These are phyloP conservation scores for Bovichtus diacanthus DNA, from an alignment of 2,797 vertebrate species.

Conservation along the genomic window DNA sequence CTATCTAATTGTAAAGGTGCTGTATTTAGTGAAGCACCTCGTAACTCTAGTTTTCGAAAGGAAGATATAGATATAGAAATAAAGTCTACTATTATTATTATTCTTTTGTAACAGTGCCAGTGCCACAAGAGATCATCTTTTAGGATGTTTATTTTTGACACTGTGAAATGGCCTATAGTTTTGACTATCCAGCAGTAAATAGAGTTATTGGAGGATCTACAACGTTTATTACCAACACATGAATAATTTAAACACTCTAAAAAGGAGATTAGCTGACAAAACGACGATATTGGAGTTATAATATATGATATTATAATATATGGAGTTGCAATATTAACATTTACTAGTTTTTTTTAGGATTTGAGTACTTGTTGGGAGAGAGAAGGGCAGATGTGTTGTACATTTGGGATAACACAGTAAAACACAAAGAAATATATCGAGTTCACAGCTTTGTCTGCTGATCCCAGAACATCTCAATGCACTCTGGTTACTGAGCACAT, in stretches of 20 bases:
- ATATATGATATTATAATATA: not conserved
- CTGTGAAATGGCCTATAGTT: not conserved
- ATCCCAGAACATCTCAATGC: not conserved
- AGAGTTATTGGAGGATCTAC: not conserved
- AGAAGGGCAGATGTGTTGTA: not conserved
- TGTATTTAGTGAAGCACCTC: too few species aligned
- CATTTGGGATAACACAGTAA: not conserved
- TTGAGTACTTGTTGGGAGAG: not conserved
- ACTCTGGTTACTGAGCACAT: not conserved
- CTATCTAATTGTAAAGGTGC: too few species aligned
- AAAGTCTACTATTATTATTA: too few species aligned
- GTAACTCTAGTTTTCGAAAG: too few species aligned
- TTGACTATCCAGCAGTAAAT: not conserved
- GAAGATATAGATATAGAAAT: too few species aligned
- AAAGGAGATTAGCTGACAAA: not conserved
- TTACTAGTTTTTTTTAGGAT: not conserved
- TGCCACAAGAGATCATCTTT: not conserved
- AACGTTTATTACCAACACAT: not conserved
- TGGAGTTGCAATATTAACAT: not conserved
- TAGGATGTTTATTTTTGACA: not conserved
- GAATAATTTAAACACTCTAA: not conserved
- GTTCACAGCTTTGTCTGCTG: not conserved
- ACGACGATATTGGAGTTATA: not conserved
- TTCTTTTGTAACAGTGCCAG: not conserved
- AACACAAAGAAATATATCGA: not conserved